Conservation (phyloP, 64 coral and sea anemone species). For the Exaiptasia diaphana region DNA sequence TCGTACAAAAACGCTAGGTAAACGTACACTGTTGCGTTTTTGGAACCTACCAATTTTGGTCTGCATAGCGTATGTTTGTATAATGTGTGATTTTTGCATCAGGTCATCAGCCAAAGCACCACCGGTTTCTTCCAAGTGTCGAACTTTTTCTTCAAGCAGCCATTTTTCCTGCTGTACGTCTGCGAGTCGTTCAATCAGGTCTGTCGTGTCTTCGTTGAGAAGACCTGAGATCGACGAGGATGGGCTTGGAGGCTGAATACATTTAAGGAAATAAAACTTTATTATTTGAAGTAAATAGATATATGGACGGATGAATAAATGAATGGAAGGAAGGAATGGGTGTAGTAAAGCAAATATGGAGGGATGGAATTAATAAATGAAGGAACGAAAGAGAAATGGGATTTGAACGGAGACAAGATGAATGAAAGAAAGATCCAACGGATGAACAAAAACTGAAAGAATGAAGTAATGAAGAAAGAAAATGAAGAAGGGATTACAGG, state of each 20-base stretch:
- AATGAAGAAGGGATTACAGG: too few relatives aligned
- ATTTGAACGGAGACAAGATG: too few relatives aligned
- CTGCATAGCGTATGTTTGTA: constrained; percentile 91
- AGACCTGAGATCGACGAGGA: constrained; percentile 46
- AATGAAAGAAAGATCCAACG: too few relatives aligned
- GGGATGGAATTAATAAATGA: too few relatives aligned
- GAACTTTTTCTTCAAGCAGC: constrained; percentile 92
- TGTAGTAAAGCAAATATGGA: neutral
- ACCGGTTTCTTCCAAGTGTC: constrained; percentile 85
- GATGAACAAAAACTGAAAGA: too few relatives aligned
- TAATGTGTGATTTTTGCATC: constrained; percentile 81
- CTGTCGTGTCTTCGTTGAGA: constrained; percentile 83
- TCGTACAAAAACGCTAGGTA: too few relatives aligned
- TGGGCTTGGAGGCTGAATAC: constrained; percentile 85
- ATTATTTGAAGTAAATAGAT: neutral
- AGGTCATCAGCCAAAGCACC: constrained; percentile 85
- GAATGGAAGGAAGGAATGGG: too few relatives aligned
- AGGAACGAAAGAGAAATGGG: too few relatives aligned
- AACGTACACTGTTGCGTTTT: too few relatives aligned
- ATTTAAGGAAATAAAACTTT: neutral
- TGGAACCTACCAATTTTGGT: constrained; percentile 84
- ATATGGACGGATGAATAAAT: too few relatives aligned
- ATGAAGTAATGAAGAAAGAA: too few relatives aligned
- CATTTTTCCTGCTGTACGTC: constrained; percentile 99
- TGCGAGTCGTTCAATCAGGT: constrained; percentile 83